Conservation (phyloP, 1,140 invertebrate species). For the Achroia grisella region DNA sequence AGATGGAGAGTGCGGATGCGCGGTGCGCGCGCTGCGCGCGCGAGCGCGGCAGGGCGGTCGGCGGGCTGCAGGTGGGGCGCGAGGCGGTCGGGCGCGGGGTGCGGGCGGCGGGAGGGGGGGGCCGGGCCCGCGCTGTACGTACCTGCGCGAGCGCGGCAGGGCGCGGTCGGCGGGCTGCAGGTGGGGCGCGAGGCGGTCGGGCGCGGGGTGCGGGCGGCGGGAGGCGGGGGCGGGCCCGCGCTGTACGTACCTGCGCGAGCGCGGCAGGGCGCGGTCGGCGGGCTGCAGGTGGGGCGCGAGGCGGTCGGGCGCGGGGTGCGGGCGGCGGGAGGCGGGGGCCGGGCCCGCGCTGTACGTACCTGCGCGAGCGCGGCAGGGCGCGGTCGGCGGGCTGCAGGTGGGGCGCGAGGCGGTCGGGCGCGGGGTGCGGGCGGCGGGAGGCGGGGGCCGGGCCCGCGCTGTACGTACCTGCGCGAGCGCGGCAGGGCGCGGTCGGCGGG, state of each 20-base stretch:
- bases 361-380: too few relatives aligned
- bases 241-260: too few relatives aligned
- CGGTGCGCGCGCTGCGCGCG: neutral
- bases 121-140: too few relatives aligned
- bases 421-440: conserved; percentile 7
- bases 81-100: too few relatives aligned
- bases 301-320: conserved; percentile 1
- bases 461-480: too few relatives aligned
- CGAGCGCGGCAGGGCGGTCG: conserved; percentile 36
- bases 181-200: conserved; percentile 66
- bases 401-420: conserved; percentile 57
- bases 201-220: conserved; percentile 9
- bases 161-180: conserved; percentile 5
- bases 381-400: conserved; percentile 29
- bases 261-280: conserved; percentile 84
- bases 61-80: conserved; percentile 29
- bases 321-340: conserved; percentile 2
- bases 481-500: conserved; percentile 83
- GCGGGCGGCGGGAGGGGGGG: conserved; percentile 1
- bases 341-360: too few relatives aligned
- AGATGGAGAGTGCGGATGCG: neutral
- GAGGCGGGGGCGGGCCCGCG: conserved; percentile 87
- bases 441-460: conserved; percentile 88
- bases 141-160: too few relatives aligned
- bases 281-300: conserved; percentile 73